These are phyloP conservation scores for Catocala nupta DNA, from an alignment of 2,888 invertebrate genomes.

Conservation along the genomic window DNA sequence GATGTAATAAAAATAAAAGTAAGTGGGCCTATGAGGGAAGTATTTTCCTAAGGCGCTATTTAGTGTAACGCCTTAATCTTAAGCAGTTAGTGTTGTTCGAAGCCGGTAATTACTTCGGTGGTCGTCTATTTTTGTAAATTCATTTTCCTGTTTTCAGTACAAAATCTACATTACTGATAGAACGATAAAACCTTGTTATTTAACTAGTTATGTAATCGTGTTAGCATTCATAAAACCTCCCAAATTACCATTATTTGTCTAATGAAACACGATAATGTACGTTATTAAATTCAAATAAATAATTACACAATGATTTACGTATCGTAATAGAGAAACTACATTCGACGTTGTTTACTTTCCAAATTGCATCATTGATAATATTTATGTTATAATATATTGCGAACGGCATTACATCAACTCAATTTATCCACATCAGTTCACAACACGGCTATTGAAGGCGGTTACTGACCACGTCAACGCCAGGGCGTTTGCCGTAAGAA, in stretches of 20 bases:
- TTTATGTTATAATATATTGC: conserved; percentile 41
- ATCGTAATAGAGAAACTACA: conserved; percentile 53
- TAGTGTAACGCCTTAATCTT: conserved; percentile 42
- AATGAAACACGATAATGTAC: conserved; percentile 26
- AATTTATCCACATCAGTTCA: conserved; percentile 37
- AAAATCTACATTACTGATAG: neutral
- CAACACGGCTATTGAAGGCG: conserved; percentile 14
- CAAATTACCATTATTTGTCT: conserved; percentile 26
- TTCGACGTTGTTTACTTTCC: conserved; percentile 57
- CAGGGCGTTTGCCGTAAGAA: conserved; percentile 57
- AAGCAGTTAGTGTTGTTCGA: conserved; percentile 43
- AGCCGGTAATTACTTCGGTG: conserved; percentile 36
- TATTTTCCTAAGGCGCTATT: conserved; percentile 41
- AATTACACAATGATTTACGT: conserved; percentile 38
- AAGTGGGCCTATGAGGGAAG: conserved; percentile 20
- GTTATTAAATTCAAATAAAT: conserved; percentile 22
- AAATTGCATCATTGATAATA: conserved; percentile 59
- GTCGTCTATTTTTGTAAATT: conserved; percentile 23
- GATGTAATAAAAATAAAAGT: conserved; percentile 37
- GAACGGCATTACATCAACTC: conserved; percentile 44
- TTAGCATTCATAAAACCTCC: conserved; percentile 4
- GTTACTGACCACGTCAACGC: conserved; percentile 54
- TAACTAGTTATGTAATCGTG: neutral
- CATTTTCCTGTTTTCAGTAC: neutral
- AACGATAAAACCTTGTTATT: neutral